These are phyloP conservation scores for Myopa testacea DNA, from an alignment of 2,888 invertebrate genomes.

Conservation along the genomic window DNA sequence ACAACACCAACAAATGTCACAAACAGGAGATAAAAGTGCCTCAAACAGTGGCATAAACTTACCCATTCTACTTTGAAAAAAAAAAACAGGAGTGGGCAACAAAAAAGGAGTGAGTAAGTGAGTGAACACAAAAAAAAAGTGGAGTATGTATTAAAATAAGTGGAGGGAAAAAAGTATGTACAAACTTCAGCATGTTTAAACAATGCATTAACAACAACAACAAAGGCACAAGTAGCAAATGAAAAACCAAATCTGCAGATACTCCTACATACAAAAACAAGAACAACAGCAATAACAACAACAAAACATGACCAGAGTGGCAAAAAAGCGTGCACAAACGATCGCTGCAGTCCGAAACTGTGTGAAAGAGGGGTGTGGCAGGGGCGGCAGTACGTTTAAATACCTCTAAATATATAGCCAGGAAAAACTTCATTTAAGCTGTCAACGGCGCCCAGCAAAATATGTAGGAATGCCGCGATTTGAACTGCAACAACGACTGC, in stretches of 20 bases:
- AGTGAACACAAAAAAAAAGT: not conserved
- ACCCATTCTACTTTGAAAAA: conserved; percentile 12
- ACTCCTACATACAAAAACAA: not conserved
- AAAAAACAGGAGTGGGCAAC: conserved; percentile 28
- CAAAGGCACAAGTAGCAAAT: not conserved
- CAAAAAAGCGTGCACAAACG: not conserved
- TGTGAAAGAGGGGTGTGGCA: too few species aligned
- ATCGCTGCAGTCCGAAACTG: not conserved
- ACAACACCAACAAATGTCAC: not conserved
- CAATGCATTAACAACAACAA: not conserved
- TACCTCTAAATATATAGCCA: not conserved
- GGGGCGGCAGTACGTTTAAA: too few species aligned
- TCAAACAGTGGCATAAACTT: not conserved
- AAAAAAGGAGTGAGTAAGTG: conserved; percentile 2
- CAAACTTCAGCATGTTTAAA: not conserved
- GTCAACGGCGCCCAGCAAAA: conserved; percentile 20
- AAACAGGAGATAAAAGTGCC: not conserved
- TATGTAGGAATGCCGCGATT: not conserved
- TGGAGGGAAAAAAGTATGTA: not conserved
- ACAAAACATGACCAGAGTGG: not conserved
- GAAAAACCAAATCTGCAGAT: not conserved
- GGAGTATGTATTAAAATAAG: not conserved
- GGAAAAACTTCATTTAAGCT: conserved; percentile 13
- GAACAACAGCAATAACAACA: not conserved
- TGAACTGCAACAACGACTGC: not conserved